Percentiles rank a stretch among this genome's conserved stretches.
phyloP scores from a whole-genome alignment of 2,113 vertebrate genomes.

The Anseranas semipalmata region DNA sequence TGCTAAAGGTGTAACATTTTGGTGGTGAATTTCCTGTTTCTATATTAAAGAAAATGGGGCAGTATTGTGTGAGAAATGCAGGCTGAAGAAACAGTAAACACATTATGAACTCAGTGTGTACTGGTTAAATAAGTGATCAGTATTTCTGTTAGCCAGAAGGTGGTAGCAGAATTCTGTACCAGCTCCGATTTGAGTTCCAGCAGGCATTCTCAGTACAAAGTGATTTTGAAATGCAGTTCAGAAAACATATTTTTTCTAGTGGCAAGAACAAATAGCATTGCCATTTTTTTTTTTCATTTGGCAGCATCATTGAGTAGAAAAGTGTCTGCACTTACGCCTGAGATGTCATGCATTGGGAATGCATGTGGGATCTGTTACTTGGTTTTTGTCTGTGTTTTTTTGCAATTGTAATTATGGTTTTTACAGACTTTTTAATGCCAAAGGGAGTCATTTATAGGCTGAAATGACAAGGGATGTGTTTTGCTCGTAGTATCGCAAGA shows the following conservation, averaged over 20 bases:
- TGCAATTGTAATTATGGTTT: slow-evolving; percentile 60
- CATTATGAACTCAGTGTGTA: background rate
- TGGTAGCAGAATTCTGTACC: slow-evolving; percentile 73
- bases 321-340: slow-evolving; percentile 52
- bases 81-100: background rate
- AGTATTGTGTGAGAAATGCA: background rate
- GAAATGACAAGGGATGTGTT: slow-evolving; percentile 36
- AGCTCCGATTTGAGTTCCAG: slow-evolving; percentile 23
- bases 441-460: slow-evolving; percentile 23
- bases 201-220: slow-evolving; percentile 25
- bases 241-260: slow-evolving; percentile 54
- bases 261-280: slow-evolving; percentile 52
- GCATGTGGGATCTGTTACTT: slow-evolving; percentile 49
- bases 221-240: slow-evolving; percentile 47
- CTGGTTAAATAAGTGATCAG: background rate
- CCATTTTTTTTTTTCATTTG: slow-evolving; percentile 40
- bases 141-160: slow-evolving; percentile 66
- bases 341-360: slow-evolving; percentile 37
- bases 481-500: background rate
- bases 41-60: background rate
- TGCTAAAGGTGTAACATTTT: background rate
- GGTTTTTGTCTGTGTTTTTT: slow-evolving; percentile 39
- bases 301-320: slow-evolving; percentile 40
- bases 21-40: background rate
- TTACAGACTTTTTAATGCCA: slow-evolving; percentile 52